Base-by-base conservation (phyloP, 2,888 invertebrate genomes). In the Lepidochrysops patricia region DNA sequence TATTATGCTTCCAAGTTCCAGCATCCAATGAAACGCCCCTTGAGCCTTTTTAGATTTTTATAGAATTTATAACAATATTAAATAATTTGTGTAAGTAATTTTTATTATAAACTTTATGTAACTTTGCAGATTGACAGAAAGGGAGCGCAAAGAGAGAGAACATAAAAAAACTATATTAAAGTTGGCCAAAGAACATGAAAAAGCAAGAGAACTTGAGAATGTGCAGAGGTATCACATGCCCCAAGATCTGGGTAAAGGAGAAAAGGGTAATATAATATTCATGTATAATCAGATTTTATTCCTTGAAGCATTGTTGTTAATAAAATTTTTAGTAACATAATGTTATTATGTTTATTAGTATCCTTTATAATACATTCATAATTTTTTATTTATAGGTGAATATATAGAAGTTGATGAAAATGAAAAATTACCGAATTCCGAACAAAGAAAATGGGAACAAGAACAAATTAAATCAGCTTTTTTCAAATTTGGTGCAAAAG, bases 211-310 rank as follows among this genome's bases (percentile, higher is more conserved):
- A 75, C 83, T 98, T 62, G 98, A 98, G 86, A 94, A 95, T 76
- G 94, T 97, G 1, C 96, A 98, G 72, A 91, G 99, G 58, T 99
- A 99, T 86, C 96, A 94, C 70, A 98, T 99, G 95, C 98, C 98
- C 0, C 93, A 94, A 71, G 97, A 95, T 77, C 86, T 94, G 71
- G 93, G 94, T n/a, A 95, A 94, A 74, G 92, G 92, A 63, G 92
- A 92, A 74, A 90, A 90, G 74, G 91, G 92, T 91, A 60, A 60
- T 5, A 50, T 9, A 2, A 32, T 27, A 15, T 15, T 50, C 6
- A 7, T 34, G 6, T 48, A 15, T 58, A 9, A 48, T 15, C n/a
- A n/a, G n/a, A n/a, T n/a, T n/a, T n/a, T n/a, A n/a, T n/a, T n/a
- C n/a, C n/a, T n/a, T n/a, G n/a, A n/a, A n/a, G n/a, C n/a, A n/a